Evolutionary conservation across 2,113 vertebrate species (phyloP).

Genomic region (Brachypodius melanocephalos): DNA sequence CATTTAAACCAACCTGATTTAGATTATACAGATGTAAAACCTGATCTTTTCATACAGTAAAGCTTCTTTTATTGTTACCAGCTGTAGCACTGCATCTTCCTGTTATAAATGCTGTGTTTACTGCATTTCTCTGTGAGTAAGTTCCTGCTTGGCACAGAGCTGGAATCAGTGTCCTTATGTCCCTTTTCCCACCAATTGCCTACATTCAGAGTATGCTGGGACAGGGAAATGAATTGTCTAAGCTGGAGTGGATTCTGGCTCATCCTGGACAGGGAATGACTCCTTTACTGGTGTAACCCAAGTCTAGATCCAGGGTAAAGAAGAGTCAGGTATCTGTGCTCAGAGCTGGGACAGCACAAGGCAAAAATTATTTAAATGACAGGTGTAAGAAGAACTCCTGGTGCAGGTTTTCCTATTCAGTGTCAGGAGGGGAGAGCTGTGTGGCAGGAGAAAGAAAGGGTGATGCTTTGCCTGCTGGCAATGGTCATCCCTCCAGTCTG

Average conservation of each 20-base stretch:
- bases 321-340: neutral
- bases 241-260: neutral
- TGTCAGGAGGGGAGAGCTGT: neutral
- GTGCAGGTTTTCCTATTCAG: neutral
- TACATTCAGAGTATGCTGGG: neutral
- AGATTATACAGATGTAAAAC: constrained; percentile 45
- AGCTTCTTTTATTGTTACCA: constrained; percentile 17
- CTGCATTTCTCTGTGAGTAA: neutral
- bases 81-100: neutral
- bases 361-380: neutral
- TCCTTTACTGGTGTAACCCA: neutral
- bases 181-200: neutral
- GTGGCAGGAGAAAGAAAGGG: neutral
- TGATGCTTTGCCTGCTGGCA: neutral
- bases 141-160: neutral
- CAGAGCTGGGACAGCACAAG: neutral
- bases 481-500: neutral
- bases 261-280: neutral
- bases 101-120: constrained; percentile 13
- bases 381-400: neutral
- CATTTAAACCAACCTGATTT: constrained; percentile 47
- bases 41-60: constrained; percentile 31
- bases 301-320: neutral
- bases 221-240: neutral
- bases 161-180: neutral